Conservation (phyloP, 2,888 invertebrate genomes). For the Saturnia pavonia region DNA sequence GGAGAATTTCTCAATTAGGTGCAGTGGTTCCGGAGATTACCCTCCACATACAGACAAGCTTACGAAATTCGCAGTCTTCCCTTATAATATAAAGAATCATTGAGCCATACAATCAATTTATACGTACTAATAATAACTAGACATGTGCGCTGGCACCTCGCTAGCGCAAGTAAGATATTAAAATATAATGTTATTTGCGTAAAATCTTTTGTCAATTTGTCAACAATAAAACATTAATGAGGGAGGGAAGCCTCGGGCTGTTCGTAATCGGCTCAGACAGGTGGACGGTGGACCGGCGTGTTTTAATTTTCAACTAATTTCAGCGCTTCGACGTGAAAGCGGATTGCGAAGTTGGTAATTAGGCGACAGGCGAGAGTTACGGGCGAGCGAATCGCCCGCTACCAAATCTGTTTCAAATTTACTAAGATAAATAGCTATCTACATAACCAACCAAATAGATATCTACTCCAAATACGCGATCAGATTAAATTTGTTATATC, state of each 20-base stretch:
- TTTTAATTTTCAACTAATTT: slow-evolving; percentile 76
- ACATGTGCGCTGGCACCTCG: background rate
- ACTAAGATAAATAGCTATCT: slow-evolving; percentile 19
- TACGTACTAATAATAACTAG: too few species aligned
- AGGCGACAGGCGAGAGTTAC: slow-evolving; percentile 43
- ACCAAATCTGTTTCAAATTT: slow-evolving; percentile 39
- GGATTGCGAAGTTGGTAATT: slow-evolving; percentile 72
- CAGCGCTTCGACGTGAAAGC: slow-evolving; percentile 62
- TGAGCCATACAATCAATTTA: too few species aligned
- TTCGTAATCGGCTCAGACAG: slow-evolving; percentile 74
- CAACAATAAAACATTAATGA: slow-evolving; percentile 23
- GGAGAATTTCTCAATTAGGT: too few species aligned
- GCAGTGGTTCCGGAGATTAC: too few species aligned
- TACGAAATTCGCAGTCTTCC: too few species aligned
- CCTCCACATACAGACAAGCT: too few species aligned
- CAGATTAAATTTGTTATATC: background rate
- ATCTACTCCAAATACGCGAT: background rate
- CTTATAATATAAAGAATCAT: too few species aligned
- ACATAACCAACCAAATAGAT: too few species aligned
- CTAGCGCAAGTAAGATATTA: background rate
- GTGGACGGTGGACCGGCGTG: slow-evolving; percentile 62
- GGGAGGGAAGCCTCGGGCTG: slow-evolving; percentile 24
- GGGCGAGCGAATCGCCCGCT: slow-evolving; percentile 33
- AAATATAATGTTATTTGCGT: background rate
- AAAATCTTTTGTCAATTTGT: slow-evolving; percentile 11